These are phyloP conservation scores for Limnephilus auricula DNA, from an alignment of 2,888 invertebrate species.

Conservation along the genomic window DNA sequence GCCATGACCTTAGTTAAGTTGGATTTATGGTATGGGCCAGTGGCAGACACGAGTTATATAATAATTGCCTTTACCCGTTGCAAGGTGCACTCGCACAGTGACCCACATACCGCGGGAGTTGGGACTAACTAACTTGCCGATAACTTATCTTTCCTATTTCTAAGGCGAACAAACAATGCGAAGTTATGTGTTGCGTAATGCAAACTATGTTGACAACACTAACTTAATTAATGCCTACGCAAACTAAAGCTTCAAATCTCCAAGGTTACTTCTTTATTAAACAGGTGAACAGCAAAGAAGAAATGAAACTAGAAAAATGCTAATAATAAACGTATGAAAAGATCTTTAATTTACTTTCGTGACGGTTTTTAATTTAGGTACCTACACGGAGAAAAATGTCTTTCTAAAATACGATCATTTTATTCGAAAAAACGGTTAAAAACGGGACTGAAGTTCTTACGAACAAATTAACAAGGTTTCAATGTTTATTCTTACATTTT, in stretches of 20 bases:
- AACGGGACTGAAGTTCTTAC: too few species aligned
- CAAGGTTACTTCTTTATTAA: neutral
- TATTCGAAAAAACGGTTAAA: too few species aligned
- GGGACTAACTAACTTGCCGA: neutral
- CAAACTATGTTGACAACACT: neutral
- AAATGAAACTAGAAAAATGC: neutral
- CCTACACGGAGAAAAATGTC: too few species aligned
- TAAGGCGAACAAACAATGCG: neutral
- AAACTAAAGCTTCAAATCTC: neutral
- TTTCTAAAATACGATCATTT: too few species aligned
- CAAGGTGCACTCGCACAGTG: slow-evolving; percentile 66
- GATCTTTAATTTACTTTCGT: too few species aligned
- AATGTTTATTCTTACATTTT: too few species aligned
- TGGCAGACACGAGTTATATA: slow-evolving; percentile 72
- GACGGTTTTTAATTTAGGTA: too few species aligned
- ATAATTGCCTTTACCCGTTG: slow-evolving; percentile 71
- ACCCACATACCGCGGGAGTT: slow-evolving; percentile 54
- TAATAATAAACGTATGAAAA: neutral
- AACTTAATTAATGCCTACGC: neutral
- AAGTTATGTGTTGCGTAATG: neutral
- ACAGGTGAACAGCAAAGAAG: neutral
- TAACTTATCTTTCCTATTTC: neutral
- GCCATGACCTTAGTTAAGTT: slow-evolving; percentile 78
- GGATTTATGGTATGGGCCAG: slow-evolving; percentile 77
- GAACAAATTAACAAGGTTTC: too few species aligned